Conservation (phyloP, 2,888 invertebrate species). For the Argyra leucocephala region DNA sequence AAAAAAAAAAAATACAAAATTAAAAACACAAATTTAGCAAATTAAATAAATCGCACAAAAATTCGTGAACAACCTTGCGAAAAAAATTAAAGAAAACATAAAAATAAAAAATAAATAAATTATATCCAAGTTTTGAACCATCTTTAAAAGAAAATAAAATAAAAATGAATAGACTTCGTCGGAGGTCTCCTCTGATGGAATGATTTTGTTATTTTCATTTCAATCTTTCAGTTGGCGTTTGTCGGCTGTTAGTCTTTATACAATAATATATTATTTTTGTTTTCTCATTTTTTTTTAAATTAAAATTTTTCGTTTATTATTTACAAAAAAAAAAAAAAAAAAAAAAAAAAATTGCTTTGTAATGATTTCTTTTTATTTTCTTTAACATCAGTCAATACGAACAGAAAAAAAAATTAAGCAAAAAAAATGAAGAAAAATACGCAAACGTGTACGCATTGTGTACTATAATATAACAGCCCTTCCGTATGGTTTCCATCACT, state of each 20-base stretch:
- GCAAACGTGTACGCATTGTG: no score
- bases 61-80: constrained; percentile 4
- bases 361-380: neutral
- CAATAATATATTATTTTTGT: neutral
- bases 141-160: no score
- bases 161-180: neutral
- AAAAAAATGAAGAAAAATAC: neutral
- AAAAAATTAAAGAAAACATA: neutral
- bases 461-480: no score
- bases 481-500: no score
- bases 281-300: neutral
- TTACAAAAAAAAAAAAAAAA: neutral
- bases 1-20: neutral
- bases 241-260: neutral
- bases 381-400: neutral
- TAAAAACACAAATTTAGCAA: neutral
- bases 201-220: neutral
- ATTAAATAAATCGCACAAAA: neutral
- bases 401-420: neutral
- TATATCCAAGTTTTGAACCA: no score
- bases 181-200: neutral
- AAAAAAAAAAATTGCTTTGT: neutral
- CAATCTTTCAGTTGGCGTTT: neutral
- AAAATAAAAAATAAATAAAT: neutral
- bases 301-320: neutral